Percentiles rank a stretch among this genome's conserved stretches.
Evolutionary conservation across 2,888 invertebrate genomes (phyloP).

Genomic region (Ophioninae sp.): DNA sequence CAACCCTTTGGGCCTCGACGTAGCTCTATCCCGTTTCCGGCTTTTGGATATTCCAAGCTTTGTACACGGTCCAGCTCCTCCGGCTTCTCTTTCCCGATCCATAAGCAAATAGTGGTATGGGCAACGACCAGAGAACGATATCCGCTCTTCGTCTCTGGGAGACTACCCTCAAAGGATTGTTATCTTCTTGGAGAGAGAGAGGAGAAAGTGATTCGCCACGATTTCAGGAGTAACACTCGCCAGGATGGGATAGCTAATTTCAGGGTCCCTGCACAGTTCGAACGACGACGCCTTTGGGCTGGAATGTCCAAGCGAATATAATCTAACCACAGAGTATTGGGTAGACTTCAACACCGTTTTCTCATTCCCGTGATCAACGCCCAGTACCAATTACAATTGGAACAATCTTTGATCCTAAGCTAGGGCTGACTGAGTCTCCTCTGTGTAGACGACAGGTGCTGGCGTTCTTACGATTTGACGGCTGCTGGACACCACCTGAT

Average conservation of each 20-base stretch:
- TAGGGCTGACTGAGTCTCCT: slow-evolving; percentile 18
- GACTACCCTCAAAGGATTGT: slow-evolving; percentile 73
- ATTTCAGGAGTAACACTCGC: slow-evolving; percentile 53
- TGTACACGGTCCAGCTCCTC: slow-evolving; percentile 37
- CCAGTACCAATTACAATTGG: slow-evolving; percentile 65
- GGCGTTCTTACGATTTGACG: background rate
- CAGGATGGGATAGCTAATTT: slow-evolving; percentile 67
- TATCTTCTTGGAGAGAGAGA: slow-evolving; percentile 69
- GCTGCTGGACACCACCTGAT: background rate
- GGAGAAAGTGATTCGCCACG: slow-evolving; percentile 46
- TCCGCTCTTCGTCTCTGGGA: slow-evolving; percentile 47
- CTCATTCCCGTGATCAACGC: slow-evolving; percentile 58
- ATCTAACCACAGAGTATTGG: slow-evolving; percentile 44
- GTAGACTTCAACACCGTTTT: slow-evolving; percentile 48
- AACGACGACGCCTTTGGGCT: slow-evolving; percentile 59
- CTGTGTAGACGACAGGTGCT: slow-evolving; percentile 13
- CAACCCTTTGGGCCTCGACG: slow-evolving; percentile 61
- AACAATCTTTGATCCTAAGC: slow-evolving; percentile 61
- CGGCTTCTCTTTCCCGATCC: slow-evolving; percentile 64
- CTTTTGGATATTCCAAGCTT: slow-evolving; percentile 37
- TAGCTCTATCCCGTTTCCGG: slow-evolving; percentile 54
- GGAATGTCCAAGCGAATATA: slow-evolving; percentile 55
- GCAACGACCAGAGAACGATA: slow-evolving; percentile 65
- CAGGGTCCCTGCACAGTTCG: slow-evolving; percentile 65
- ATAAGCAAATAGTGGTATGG: slow-evolving; percentile 55